phyloP scores from a whole-genome alignment of 2,797 vertebrate species.

The Netta rufina region DNA sequence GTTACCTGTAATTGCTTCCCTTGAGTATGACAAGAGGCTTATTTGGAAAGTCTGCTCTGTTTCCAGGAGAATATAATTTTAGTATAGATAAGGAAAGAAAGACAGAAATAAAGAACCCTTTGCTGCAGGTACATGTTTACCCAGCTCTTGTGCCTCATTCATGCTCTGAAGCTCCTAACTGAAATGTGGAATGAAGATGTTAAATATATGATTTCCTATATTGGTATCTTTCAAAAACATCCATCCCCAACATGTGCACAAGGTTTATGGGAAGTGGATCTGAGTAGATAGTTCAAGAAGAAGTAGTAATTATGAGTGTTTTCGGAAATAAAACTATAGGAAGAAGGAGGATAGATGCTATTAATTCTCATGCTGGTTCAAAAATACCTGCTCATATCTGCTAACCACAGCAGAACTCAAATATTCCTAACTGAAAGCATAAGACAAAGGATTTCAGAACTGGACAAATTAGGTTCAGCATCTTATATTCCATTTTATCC shows the following conservation, averaged over 20 bases:
- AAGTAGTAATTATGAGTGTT: background rate
- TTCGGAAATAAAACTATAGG: background rate
- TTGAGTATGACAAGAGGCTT: conserved; percentile 35
- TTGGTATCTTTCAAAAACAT: background rate
- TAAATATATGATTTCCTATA: background rate
- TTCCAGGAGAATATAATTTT: conserved; percentile 39
- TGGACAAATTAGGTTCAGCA: background rate
- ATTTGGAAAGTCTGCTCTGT: conserved; percentile 44
- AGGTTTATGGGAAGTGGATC: background rate
- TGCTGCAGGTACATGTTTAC: background rate
- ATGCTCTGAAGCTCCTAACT: background rate
- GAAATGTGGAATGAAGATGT: background rate
- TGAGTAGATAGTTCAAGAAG: background rate
- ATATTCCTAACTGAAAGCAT: background rate
- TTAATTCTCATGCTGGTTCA: background rate
- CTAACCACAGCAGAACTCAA: background rate
- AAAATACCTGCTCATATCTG: background rate
- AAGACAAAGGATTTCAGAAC: background rate
- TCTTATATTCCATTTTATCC: background rate
- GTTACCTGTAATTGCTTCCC: conserved; percentile 65
- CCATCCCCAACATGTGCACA: background rate
- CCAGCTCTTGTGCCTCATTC: background rate
- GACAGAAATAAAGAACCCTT: background rate
- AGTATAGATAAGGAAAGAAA: background rate
- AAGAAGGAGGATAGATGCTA: background rate